Evolutionary conservation across 2,888 invertebrate genomes (phyloP).

Genomic region (Acleris holmiana): DNA sequence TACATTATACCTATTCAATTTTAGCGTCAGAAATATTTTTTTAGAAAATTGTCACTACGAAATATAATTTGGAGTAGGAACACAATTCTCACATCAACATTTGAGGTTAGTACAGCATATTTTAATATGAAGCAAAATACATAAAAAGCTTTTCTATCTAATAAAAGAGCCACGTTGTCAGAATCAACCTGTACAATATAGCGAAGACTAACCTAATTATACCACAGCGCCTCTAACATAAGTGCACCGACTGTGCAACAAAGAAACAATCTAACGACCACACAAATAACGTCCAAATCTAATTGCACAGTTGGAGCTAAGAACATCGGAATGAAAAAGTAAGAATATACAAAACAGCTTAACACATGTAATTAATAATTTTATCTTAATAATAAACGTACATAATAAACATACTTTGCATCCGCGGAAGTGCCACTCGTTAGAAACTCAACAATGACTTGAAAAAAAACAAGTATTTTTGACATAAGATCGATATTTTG

Average conservation of each 20-base stretch:
- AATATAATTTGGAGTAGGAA: slow-evolving; percentile 6
- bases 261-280: slow-evolving; percentile 1
- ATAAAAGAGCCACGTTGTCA: slow-evolving; percentile 44
- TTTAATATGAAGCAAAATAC: neutral
- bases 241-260: slow-evolving; percentile 10
- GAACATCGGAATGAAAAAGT: slow-evolving; percentile 73
- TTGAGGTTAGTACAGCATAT: neutral
- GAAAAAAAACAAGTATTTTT: too few relatives aligned
- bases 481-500: too few relatives aligned
- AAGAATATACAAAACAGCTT: slow-evolving; percentile 55
- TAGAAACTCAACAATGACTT: neutral
- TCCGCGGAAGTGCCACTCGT: slow-evolving; percentile 40
- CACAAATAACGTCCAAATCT: slow-evolving; percentile 21
- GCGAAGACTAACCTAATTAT: slow-evolving; percentile 45
- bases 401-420: slow-evolving; percentile 46
- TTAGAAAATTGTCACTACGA: neutral
- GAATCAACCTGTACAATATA: slow-evolving; percentile 53
- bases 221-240: slow-evolving; percentile 20
- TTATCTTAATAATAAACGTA: slow-evolving; percentile 43
- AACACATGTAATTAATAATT: slow-evolving; percentile 47
- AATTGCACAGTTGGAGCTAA: slow-evolving; percentile 41
- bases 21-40: neutral
- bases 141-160: slow-evolving; percentile 14
- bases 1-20: neutral
- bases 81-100: slow-evolving; percentile 3